Evolutionary conservation across 2,888 invertebrate genomes (phyloP).

Genomic region (Sceliomorpha sp.): DNA sequence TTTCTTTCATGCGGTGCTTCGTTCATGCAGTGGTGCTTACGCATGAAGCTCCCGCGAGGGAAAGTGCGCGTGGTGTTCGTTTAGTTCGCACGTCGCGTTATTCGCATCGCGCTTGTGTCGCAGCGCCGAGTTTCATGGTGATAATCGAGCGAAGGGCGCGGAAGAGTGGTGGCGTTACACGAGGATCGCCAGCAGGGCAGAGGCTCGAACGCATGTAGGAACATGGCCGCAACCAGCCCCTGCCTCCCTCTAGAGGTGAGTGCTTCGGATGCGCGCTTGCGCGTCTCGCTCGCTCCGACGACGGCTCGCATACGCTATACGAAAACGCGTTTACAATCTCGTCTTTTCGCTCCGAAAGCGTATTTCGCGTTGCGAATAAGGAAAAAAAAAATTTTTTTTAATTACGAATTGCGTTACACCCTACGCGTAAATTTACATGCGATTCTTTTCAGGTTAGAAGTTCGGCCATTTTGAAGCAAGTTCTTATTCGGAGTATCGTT

Average conservation of each 20-base stretch:
- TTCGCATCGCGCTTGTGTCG: too few relatives aligned
- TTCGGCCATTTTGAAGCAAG: too few relatives aligned
- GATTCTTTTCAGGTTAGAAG: too few relatives aligned
- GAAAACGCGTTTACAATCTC: neutral
- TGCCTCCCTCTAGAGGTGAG: slow-evolving; percentile 81
- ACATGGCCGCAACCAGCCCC: slow-evolving; percentile 80
- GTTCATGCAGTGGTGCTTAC: slow-evolving; percentile 18
- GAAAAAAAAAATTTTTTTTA: too few relatives aligned
- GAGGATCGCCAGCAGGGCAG: slow-evolving; percentile 78
- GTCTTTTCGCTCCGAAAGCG: neutral
- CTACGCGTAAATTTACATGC: too few relatives aligned
- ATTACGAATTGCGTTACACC: too few relatives aligned
- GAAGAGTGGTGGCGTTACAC: slow-evolving; percentile 62
- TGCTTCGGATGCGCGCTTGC: slow-evolving; percentile 51
- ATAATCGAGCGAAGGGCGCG: slow-evolving; percentile 49
- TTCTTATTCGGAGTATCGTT: too few relatives aligned
- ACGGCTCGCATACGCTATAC: slow-evolving; percentile 4
- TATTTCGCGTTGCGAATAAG: slow-evolving; percentile 6
- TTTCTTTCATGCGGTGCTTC: neutral
- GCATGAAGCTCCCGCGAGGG: slow-evolving; percentile 32
- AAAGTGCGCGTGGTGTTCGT: slow-evolving; percentile 57
- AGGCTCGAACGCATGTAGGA: slow-evolving; percentile 80
- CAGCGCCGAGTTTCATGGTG: slow-evolving; percentile 25
- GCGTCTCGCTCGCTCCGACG: slow-evolving; percentile 31
- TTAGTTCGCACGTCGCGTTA: too few relatives aligned